Evolutionary conservation across 2,888 invertebrate genomes (phyloP).

Genomic region (Andrena bicolor): DNA sequence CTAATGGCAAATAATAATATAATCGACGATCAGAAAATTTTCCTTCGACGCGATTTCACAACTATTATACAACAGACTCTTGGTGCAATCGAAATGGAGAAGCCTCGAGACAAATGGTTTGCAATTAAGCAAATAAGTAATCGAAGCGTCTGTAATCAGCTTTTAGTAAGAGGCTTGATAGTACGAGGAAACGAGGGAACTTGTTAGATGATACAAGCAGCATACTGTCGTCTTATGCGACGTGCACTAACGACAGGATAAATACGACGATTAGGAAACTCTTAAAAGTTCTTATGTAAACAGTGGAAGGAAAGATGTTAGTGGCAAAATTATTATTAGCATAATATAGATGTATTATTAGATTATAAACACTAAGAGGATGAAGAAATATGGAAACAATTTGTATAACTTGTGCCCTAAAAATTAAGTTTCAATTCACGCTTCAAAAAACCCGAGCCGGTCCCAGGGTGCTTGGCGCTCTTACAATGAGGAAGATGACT

Average conservation of each 20-base stretch:
- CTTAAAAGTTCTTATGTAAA: neutral
- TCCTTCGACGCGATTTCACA: slow-evolving; percentile 31
- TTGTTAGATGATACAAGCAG: slow-evolving; percentile 16
- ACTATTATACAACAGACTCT: slow-evolving; percentile 11
- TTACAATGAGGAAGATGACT: no score
- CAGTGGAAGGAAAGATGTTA: neutral
- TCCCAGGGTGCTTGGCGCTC: no score
- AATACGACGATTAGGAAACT: slow-evolving; percentile 12
- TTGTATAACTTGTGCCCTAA: no score
- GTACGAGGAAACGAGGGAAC: slow-evolving; percentile 9
- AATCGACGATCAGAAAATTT: slow-evolving; percentile 17
- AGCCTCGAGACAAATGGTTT: slow-evolving; percentile 30
- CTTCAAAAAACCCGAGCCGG: no score
- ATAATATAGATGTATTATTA: neutral
- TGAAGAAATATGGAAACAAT: neutral
- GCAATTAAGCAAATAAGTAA: slow-evolving; percentile 34
- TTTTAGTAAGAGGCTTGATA: slow-evolving; percentile 8
- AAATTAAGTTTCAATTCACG: neutral
- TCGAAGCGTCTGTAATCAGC: slow-evolving; percentile 12
- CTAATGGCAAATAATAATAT: slow-evolving; percentile 17
- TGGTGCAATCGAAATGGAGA: slow-evolving; percentile 22
- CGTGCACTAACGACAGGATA: neutral
- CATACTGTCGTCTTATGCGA: slow-evolving; percentile 2
- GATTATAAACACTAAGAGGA: neutral
- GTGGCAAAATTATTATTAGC: neutral